Conservation (phyloP, 2,113 vertebrate genomes). For the Danio rerio region DNA sequence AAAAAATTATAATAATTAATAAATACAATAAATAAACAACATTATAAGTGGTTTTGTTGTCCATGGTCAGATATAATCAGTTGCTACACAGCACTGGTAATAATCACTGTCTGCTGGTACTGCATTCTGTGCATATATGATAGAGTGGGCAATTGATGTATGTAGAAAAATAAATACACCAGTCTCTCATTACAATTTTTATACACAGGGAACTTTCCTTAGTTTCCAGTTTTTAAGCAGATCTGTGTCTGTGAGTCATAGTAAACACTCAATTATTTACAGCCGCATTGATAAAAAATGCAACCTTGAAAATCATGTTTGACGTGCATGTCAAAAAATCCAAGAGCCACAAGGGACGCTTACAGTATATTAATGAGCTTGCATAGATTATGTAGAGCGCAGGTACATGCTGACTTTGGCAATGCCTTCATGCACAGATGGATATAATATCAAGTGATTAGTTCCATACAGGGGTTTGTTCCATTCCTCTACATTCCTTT, state of each 20-base stretch:
- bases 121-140: too few species aligned
- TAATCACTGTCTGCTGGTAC: too few species aligned
- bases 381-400: slow-evolving; percentile 59
- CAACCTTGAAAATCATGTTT: slow-evolving; percentile 30
- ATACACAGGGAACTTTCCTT: neutral
- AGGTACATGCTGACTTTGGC: slow-evolving; percentile 56
- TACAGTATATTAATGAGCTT: slow-evolving; percentile 60
- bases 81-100: too few species aligned
- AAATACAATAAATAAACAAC: too few species aligned
- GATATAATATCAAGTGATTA: slow-evolving; percentile 58
- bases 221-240: neutral
- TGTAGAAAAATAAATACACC: too few species aligned
- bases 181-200: too few species aligned
- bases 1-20: too few species aligned
- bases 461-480: slow-evolving; percentile 66
- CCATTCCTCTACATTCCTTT: slow-evolving; percentile 72
- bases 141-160: too few species aligned
- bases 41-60: too few species aligned
- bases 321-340: slow-evolving; percentile 38
- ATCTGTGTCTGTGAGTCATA: slow-evolving; percentile 17
- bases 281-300: slow-evolving; percentile 8
- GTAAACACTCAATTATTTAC: slow-evolving; percentile 54
- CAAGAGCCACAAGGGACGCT: slow-evolving; percentile 6
- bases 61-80: too few species aligned
- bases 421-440: slow-evolving; percentile 50